phyloP scores from a whole-genome alignment of 2,113 vertebrate species.

The Australoheros scitulus region DNA sequence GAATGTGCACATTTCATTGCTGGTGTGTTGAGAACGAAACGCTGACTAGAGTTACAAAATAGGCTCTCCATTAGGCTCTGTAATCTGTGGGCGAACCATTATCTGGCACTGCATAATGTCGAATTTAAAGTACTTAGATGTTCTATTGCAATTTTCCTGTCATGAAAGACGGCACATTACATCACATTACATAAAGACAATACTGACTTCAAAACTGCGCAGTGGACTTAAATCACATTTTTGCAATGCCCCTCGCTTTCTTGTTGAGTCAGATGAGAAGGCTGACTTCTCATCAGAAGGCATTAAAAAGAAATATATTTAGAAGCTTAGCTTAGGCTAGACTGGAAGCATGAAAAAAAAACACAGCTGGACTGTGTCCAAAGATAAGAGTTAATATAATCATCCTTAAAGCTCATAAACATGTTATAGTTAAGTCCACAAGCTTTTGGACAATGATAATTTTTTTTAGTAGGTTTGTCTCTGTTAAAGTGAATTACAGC shows the following conservation, averaged over 20 bases:
- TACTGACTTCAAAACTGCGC: neutral
- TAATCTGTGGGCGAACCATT: neutral
- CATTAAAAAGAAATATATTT: too few relatives aligned
- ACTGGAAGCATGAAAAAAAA: too few relatives aligned
- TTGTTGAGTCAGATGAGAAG: neutral
- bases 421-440: neutral
- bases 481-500: neutral
- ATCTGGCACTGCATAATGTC: neutral
- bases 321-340: too few relatives aligned
- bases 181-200: neutral
- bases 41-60: neutral
- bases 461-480: neutral
- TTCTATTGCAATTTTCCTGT: constrained; percentile 1
- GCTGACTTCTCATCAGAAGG: neutral
- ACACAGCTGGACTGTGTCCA: too few relatives aligned
- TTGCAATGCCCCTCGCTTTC: neutral
- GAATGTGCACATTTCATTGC: neutral
- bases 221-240: neutral
- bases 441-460: neutral
- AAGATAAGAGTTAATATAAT: neutral
- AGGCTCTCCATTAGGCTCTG: neutral
- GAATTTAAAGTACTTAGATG: neutral
- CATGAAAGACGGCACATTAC: neutral
- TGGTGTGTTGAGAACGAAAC: neutral
- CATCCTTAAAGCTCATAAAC: too few relatives aligned